These are phyloP conservation scores for Lumbricus terrestris DNA, from an alignment of 2,888 invertebrate species.

Conservation along the genomic window DNA sequence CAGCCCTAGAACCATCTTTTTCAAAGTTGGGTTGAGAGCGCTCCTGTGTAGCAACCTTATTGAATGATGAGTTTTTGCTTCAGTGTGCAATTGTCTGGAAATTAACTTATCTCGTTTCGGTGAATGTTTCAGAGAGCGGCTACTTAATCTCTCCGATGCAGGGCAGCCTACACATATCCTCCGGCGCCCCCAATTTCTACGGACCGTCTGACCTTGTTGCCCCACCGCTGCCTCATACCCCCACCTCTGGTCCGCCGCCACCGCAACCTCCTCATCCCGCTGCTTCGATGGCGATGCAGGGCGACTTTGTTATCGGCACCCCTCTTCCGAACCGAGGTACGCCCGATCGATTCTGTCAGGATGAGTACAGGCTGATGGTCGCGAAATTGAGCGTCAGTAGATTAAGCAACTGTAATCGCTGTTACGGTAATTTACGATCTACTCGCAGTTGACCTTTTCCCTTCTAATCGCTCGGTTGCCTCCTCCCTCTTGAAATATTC, in stretches of 20 bases:
- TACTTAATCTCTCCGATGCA: constrained; percentile 12
- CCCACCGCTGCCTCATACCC: background rate
- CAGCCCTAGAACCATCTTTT: too few species aligned
- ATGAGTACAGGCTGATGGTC: background rate
- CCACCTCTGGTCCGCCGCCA: background rate
- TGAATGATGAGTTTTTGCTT: too few species aligned
- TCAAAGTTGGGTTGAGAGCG: too few species aligned
- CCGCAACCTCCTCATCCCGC: background rate
- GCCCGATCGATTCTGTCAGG: background rate
- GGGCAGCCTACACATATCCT: background rate
- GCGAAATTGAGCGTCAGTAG: background rate
- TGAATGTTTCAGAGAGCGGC: background rate
- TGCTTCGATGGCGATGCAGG: background rate
- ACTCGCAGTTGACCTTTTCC: background rate
- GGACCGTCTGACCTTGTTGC: background rate
- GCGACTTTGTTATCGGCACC: background rate
- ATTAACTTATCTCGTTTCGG: background rate
- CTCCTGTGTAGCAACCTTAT: too few species aligned
- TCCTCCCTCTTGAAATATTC: background rate
- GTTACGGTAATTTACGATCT: background rate
- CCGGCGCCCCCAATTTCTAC: background rate
- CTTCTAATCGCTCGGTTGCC: background rate
- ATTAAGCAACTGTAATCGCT: background rate
- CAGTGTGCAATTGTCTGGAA: background rate
- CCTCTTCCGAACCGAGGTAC: constrained; percentile 6